A percentile compares a stretch with the other conserved stretches of the same genome.
Conservation (phyloP, 2,888 invertebrate genomes). For the Tetheella fluctuosa region DNA sequence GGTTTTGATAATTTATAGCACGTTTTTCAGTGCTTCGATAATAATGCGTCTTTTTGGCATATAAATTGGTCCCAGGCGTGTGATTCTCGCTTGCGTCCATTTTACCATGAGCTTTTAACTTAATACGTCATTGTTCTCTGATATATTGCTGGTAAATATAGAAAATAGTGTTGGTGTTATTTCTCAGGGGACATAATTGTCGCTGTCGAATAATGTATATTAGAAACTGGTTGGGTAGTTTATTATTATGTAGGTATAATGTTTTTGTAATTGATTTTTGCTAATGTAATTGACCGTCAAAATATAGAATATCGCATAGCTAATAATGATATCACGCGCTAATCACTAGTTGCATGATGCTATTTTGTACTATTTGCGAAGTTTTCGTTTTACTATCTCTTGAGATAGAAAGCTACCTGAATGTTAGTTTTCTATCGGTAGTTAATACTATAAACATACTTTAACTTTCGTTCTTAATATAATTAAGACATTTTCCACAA, state of each 20-base stretch:
- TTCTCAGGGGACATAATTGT: slow-evolving; percentile 2
- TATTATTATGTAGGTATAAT: too few species aligned
- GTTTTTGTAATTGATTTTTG: too few species aligned
- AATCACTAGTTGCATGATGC: background rate
- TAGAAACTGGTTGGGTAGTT: background rate
- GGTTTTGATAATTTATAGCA: slow-evolving; percentile 43
- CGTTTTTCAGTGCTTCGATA: slow-evolving; percentile 45
- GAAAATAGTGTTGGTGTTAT: slow-evolving; percentile 12
- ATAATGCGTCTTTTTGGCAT: slow-evolving; percentile 40
- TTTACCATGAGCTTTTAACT: slow-evolving; percentile 42
- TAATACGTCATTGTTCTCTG: slow-evolving; percentile 34
- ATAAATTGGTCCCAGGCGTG: slow-evolving; percentile 49
- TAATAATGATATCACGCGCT: background rate
- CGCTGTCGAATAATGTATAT: background rate
- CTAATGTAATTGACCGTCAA: background rate
- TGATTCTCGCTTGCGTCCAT: slow-evolving; percentile 37
- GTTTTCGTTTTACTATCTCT: too few species aligned
- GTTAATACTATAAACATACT: too few species aligned
- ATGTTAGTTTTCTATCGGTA: too few species aligned
- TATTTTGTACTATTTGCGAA: background rate
- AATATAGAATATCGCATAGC: background rate
- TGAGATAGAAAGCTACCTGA: too few species aligned
- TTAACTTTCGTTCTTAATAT: too few species aligned
- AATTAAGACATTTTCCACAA: too few species aligned
- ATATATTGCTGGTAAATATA: slow-evolving; percentile 14